Conservation (phyloP, 2,888 invertebrate species). For the Pogonocherus hispidulus region DNA sequence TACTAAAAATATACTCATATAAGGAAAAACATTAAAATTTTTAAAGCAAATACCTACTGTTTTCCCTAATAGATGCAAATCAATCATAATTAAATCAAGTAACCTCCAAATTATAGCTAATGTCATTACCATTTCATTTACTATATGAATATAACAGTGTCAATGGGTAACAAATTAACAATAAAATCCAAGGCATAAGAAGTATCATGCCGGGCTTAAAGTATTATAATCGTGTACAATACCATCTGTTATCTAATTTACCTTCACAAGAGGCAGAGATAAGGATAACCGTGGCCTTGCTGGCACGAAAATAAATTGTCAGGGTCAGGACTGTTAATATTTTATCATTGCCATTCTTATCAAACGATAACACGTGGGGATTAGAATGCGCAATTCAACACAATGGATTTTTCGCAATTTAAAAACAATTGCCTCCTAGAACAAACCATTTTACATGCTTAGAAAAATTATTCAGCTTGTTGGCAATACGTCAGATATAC, state of each 20-base stretch:
- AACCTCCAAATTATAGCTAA: slow-evolving; percentile 7
- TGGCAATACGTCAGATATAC: too few species aligned
- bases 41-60: too few species aligned
- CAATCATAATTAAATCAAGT: neutral
- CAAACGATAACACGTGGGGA: slow-evolving; percentile 17
- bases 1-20: too few species aligned
- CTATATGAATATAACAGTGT: neutral
- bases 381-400: slow-evolving; percentile 12
- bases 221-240: slow-evolving; percentile 4
- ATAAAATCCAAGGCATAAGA: neutral
- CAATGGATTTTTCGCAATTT: neutral
- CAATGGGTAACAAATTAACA: neutral
- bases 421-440: slow-evolving; percentile 10
- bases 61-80: neutral
- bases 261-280: slow-evolving; percentile 48
- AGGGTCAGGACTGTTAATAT: slow-evolving; percentile 64
- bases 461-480: too few species aligned
- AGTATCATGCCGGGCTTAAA: too few species aligned
- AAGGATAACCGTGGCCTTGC: slow-evolving; percentile 57
- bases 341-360: slow-evolving; percentile 36
- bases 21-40: too few species aligned
- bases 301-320: slow-evolving; percentile 64
- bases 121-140: neutral
- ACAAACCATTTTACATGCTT: neutral
- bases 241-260: slow-evolving; percentile 35